phyloP scores from a whole-genome alignment of 2,113 vertebrate genomes.

The Rhinichthys klamathensis region DNA sequence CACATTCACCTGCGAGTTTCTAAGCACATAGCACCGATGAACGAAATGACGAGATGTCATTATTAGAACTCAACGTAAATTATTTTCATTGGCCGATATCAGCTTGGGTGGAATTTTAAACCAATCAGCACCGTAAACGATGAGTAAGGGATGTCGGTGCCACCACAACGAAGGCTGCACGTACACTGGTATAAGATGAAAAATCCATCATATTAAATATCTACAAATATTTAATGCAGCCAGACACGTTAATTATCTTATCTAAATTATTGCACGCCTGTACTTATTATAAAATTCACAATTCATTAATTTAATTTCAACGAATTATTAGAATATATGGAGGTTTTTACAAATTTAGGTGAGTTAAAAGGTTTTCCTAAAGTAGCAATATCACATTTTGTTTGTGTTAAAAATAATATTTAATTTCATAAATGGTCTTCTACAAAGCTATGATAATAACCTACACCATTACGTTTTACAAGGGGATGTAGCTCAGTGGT shows the following conservation, averaged over 20 bases:
- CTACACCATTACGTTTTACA: rapidly evolving
- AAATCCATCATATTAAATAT: background rate
- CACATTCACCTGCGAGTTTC: constrained; percentile 4
- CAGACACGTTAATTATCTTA: background rate
- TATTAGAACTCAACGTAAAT: constrained; percentile 24
- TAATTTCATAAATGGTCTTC: background rate
- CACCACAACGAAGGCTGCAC: background rate
- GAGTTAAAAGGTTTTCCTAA: background rate
- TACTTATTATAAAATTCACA: background rate
- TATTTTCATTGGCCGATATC: background rate
- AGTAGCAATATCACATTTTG: background rate
- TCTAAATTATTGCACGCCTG: background rate
- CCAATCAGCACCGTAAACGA: constrained; percentile 16
- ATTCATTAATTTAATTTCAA: background rate
- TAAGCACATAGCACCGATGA: background rate
- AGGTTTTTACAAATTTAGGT: background rate
- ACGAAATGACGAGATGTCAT: background rate
- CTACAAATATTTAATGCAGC: background rate
- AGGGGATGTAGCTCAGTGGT: constrained; percentile 70
- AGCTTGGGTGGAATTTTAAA: background rate
- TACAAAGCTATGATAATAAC: rapidly evolving
- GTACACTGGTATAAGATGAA: background rate
- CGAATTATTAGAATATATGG: background rate
- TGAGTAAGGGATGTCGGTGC: background rate
- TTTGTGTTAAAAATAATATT: background rate